phyloP scores from a whole-genome alignment of 2,113 vertebrate species.

The Cheilinus undulatus region DNA sequence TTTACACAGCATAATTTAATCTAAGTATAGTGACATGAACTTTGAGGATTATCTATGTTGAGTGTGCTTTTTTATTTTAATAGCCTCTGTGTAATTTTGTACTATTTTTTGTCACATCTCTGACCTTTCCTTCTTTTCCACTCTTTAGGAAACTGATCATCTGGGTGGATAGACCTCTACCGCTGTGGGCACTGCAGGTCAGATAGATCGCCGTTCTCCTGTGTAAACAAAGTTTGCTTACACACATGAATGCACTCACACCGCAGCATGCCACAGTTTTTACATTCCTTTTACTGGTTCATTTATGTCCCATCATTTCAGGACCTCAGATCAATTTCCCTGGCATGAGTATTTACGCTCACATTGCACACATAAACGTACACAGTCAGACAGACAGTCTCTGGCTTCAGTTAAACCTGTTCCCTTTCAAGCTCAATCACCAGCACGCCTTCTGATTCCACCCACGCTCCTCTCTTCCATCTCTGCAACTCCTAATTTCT shows the following conservation, averaged over 20 bases:
- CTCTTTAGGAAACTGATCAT: constrained; percentile 85
- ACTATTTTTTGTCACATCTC: not conserved
- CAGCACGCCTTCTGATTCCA: constrained; percentile 72
- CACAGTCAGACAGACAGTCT: constrained; percentile 52
- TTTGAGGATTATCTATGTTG: constrained; percentile 7
- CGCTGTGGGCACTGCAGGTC: constrained; percentile 88
- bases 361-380: constrained; percentile 14
- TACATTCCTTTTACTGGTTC: not conserved
- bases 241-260: constrained; percentile 7
- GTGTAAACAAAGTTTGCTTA: constrained; percentile 38
- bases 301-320: not conserved
- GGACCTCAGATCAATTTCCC: constrained; percentile 1
- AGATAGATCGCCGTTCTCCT: constrained; percentile 50
- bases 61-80: constrained; percentile 1
- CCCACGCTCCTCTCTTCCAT: constrained; percentile 72
- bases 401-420: constrained; percentile 64
- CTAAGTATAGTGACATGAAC: constrained; percentile 12
- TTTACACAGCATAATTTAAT: constrained; percentile 27
- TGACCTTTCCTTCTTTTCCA: constrained; percentile 5
- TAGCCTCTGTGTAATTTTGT: not conserved
- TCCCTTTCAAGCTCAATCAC: constrained; percentile 74
- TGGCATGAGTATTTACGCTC: constrained; percentile 20
- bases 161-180: constrained; percentile 88
- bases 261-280: not conserved
- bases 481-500: constrained; percentile 66